A percentile compares a stretch with the other conserved stretches of the same genome.
phyloP scores from a whole-genome alignment of 2,113 vertebrate genomes.

The Peromyscus californicus region DNA sequence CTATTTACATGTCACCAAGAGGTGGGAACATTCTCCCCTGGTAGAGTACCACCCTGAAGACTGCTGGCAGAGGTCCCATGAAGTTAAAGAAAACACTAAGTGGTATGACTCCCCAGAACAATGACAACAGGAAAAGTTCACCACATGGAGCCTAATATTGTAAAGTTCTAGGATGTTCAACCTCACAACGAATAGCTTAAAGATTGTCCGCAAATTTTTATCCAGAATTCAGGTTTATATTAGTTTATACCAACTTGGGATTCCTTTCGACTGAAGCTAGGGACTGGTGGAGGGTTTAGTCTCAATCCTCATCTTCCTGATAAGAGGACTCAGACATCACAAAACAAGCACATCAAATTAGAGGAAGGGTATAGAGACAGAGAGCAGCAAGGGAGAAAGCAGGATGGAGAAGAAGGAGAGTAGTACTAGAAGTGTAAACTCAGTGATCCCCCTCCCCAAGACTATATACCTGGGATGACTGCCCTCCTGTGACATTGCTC shows the following conservation, averaged over 20 bases:
- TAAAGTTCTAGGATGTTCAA: slow-evolving; percentile 83
- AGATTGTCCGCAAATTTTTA: slow-evolving; percentile 69
- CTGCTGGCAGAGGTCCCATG: slow-evolving; percentile 64
- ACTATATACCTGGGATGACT: slow-evolving; percentile 11
- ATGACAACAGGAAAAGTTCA: slow-evolving; percentile 70
- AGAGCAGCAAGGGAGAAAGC: not conserved
- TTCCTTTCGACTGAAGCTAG: slow-evolving; percentile 74
- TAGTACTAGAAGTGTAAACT: not conserved
- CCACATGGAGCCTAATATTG: slow-evolving; percentile 83
- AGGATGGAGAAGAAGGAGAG: not conserved
- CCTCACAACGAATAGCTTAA: slow-evolving; percentile 84
- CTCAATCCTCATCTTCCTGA: not conserved
- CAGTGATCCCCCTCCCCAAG: not conserved
- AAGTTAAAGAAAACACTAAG: slow-evolving; percentile 79
- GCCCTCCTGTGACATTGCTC: not conserved
- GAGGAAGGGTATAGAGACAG: not conserved
- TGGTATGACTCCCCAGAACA: slow-evolving; percentile 81
- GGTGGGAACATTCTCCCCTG: slow-evolving; percentile 60
- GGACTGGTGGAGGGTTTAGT: slow-evolving; percentile 48
- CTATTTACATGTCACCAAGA: not conserved
- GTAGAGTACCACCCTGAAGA: slow-evolving; percentile 55
- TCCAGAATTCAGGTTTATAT: slow-evolving; percentile 84
- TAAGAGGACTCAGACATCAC: slow-evolving; percentile 35
- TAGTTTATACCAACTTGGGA: slow-evolving; percentile 65
- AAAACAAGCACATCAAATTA: slow-evolving; percentile 41